Evolutionary conservation across 2,888 invertebrate species (phyloP).

Genomic region (Heteromurus nitidus): DNA sequence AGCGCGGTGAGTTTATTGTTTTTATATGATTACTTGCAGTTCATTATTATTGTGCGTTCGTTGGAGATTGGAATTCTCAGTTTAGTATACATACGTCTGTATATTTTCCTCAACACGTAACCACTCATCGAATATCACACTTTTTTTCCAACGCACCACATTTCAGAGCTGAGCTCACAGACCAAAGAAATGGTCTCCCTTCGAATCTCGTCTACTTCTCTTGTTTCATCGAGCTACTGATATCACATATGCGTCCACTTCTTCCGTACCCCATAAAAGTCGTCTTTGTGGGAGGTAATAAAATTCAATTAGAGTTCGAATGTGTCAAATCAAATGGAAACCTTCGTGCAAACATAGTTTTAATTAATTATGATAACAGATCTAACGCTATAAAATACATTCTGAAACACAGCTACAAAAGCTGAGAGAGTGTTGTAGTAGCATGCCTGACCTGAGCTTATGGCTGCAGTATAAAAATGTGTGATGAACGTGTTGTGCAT

Average conservation of each 20-base stretch:
- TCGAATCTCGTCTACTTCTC: not conserved
- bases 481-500: constrained; percentile 25
- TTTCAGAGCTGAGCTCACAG: no score
- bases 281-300: constrained; percentile 67
- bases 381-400: constrained; percentile 48
- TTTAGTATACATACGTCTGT: not conserved
- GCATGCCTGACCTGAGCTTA: constrained; percentile 11
- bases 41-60: constrained; percentile 39
- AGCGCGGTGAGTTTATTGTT: constrained; percentile 57
- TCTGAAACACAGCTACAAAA: not conserved
- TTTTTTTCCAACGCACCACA: no score
- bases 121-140: constrained; percentile 36
- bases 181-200: constrained; percentile 1
- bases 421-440: no score
- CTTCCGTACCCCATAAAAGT: constrained; percentile 55
- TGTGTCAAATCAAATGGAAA: constrained; percentile 68
- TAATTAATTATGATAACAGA: constrained; percentile 69
- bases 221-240: constrained; percentile 22
- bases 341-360: constrained; percentile 68
- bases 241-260: constrained; percentile 35
- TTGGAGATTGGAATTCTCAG: constrained; percentile 13
- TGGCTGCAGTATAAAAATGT: constrained; percentile 11
- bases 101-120: constrained; percentile 11
- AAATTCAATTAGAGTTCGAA: constrained; percentile 69
- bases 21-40: constrained; percentile 43